phyloP scores from a whole-genome alignment of 2,797 vertebrate genomes.

The Muraenolepis orangiensis region DNA sequence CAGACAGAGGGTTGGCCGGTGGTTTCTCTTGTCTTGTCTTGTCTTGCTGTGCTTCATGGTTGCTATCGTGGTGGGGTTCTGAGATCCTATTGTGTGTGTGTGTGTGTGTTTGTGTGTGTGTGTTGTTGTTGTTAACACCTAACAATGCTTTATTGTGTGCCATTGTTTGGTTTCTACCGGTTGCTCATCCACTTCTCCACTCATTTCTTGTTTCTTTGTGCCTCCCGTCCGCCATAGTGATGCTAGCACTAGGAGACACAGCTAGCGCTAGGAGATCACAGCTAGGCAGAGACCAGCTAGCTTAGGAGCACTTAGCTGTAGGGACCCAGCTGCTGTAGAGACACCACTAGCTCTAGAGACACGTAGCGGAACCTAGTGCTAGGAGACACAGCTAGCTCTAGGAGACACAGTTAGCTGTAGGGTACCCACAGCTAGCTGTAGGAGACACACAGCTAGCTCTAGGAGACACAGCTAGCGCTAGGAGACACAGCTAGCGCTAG shows the following conservation, averaged over 20 bases:
- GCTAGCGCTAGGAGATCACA: too few relatives aligned
- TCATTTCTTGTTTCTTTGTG: neutral
- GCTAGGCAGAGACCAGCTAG: too few relatives aligned
- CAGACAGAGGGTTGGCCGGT: neutral
- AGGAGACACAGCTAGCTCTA: too few relatives aligned
- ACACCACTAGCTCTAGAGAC: too few relatives aligned
- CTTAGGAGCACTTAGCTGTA: too few relatives aligned
- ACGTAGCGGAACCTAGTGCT: too few relatives aligned
- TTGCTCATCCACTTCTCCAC: neutral
- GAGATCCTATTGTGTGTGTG: conserved; percentile 9
- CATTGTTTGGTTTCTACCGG: neutral
- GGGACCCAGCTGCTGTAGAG: too few relatives aligned
- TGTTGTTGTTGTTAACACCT: neutral
- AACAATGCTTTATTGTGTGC: neutral
- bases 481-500: too few relatives aligned
- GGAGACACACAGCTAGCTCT: too few relatives aligned
- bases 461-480: too few relatives aligned
- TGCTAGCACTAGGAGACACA: neutral
- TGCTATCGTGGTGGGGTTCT: neutral
- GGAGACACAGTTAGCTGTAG: too few relatives aligned
- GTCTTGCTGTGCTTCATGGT: neutral
- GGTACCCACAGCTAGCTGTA: too few relatives aligned
- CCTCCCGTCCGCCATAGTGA: neutral
- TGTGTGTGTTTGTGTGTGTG: conserved; percentile 1
- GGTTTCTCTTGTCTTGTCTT: neutral